Evolutionary conservation across 92 coral and sea anemone genomes (phyloP).

Genomic region (Hydrozoanthus gracilis): DNA sequence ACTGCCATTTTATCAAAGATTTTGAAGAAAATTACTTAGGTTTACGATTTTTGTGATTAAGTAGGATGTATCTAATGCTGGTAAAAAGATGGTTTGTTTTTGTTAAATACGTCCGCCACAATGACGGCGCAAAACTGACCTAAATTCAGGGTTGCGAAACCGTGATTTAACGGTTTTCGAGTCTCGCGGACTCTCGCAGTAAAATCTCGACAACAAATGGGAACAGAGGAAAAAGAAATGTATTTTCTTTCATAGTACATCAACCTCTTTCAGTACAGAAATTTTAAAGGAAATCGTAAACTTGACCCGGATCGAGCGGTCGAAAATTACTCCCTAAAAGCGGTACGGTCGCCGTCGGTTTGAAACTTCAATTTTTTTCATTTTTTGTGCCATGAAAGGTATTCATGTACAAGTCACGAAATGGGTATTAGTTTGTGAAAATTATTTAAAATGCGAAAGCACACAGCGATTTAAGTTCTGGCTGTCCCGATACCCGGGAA

Average conservation of each 20-base stretch:
- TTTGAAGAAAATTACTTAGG: neutral
- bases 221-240: neutral
- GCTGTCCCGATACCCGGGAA: too few relatives aligned
- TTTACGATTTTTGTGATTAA: neutral
- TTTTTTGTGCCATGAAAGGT: conserved; percentile 21
- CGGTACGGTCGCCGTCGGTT: conserved; percentile 31
- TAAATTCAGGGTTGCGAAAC: conserved; percentile 26
- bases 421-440: too few relatives aligned
- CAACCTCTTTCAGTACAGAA: too few relatives aligned
- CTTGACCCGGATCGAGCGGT: too few relatives aligned
- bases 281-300: too few relatives aligned
- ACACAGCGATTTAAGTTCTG: too few relatives aligned
- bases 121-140: conserved; percentile 24
- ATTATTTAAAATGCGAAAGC: too few relatives aligned
- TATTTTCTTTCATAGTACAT: too few relatives aligned
- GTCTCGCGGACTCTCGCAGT: conserved; percentile 19
- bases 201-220: neutral
- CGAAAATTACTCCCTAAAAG: neutral
- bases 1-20: conserved; percentile 21
- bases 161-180: conserved; percentile 19
- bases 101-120: conserved; percentile 13
- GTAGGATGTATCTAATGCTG: conserved; percentile 18
- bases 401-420: conserved; percentile 27
- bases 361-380: conserved; percentile 16
- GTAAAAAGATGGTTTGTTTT: conserved; percentile 8